Conservation (phyloP, 2,888 invertebrate genomes). For the Sipha maydis region DNA sequence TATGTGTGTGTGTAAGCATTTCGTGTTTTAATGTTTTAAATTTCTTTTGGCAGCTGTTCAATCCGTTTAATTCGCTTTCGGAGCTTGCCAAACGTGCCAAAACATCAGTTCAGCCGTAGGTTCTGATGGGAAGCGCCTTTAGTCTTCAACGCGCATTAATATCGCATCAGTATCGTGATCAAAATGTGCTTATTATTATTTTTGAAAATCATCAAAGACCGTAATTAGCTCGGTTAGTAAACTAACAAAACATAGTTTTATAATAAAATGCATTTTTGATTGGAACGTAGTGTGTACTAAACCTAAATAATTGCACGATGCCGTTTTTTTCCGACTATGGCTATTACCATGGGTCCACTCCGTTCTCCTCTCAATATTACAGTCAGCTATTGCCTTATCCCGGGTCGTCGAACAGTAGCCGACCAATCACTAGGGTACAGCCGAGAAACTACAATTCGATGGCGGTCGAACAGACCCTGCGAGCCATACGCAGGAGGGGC, state of each 20-base stretch:
- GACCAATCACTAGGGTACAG: background rate
- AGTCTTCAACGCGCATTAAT: constrained; percentile 53
- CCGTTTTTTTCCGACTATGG: constrained; percentile 61
- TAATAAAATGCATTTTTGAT: constrained; percentile 54
- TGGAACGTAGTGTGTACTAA: background rate
- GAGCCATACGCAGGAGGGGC: constrained; percentile 29
- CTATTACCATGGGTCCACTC: constrained; percentile 33
- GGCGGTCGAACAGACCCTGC: constrained; percentile 42
- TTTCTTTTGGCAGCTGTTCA: constrained; percentile 49
- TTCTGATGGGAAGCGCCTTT: constrained; percentile 24
- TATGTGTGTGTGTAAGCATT: constrained; percentile 12
- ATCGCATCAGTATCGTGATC: constrained; percentile 39
- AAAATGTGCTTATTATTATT: constrained; percentile 54
- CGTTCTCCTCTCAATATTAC: constrained; percentile 58
- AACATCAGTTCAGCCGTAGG: constrained; percentile 44
- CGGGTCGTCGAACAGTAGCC: constrained; percentile 6
- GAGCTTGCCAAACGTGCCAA: constrained; percentile 55
- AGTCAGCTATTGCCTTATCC: constrained; percentile 39
- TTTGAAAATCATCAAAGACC: constrained; percentile 54
- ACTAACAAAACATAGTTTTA: constrained; percentile 17
- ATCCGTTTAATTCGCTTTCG: constrained; percentile 61
- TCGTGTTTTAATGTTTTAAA: constrained; percentile 51
- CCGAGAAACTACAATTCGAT: constrained; percentile 47
- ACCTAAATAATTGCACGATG: constrained; percentile 45
- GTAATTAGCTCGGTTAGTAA: constrained; percentile 35